A percentile compares a stretch with the other conserved stretches of the same genome.
Conservation (phyloP, 2,113 vertebrate genomes). For the Caranx melampygus region DNA sequence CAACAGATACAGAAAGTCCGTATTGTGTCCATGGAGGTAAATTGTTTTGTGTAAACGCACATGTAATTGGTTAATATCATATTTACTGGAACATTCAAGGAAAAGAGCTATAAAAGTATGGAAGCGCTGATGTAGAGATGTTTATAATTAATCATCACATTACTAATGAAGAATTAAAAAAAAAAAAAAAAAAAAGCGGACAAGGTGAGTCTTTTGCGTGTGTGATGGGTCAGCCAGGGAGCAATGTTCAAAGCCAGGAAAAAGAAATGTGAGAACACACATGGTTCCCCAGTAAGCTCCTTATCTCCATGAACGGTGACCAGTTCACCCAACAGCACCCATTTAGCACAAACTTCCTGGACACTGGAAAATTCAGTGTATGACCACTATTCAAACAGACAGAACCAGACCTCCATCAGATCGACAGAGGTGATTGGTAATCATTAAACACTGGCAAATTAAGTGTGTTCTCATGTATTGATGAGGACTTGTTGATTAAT, state of each 20-base stretch:
- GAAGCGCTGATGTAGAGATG: too few relatives aligned
- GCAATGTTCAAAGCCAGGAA: slow-evolving; percentile 9
- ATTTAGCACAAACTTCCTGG: slow-evolving; percentile 26
- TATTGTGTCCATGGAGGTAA: background rate
- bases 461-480: too few relatives aligned
- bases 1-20: background rate
- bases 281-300: slow-evolving; percentile 39
- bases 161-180: too few relatives aligned
- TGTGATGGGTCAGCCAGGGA: slow-evolving; percentile 15
- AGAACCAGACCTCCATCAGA: background rate
- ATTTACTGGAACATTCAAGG: too few relatives aligned
- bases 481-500: too few relatives aligned
- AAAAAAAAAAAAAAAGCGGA: background rate
- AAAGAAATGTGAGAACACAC: slow-evolving; percentile 11
- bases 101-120: too few relatives aligned
- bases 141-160: too few relatives aligned
- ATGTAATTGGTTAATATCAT: background rate
- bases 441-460: too few relatives aligned
- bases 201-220: background rate
- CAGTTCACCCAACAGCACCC: slow-evolving; percentile 13
- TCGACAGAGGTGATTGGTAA: background rate
- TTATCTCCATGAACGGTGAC: slow-evolving; percentile 33
- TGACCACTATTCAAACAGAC: too few relatives aligned
- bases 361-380: background rate
- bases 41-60: background rate